Conservation (phyloP, 1,140 invertebrate species). For the Trichoplusia ni region DNA sequence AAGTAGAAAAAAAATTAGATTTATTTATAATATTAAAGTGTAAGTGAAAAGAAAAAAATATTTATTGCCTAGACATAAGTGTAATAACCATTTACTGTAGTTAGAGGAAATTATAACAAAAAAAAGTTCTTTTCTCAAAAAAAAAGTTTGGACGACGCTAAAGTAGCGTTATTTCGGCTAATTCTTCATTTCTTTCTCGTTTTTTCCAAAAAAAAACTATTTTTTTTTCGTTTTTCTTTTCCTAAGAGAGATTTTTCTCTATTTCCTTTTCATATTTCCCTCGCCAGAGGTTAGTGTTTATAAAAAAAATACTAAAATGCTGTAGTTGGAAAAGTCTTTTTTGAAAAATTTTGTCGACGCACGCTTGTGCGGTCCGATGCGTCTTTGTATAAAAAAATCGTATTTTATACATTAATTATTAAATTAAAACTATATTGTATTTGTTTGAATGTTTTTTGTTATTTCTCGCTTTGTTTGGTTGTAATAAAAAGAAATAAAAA, state of each 20-base stretch:
- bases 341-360: slow-evolving; percentile 33
- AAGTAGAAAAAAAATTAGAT: slow-evolving; percentile 30
- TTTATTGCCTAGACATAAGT: slow-evolving; percentile 31
- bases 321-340: slow-evolving; percentile 28
- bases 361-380: slow-evolving; percentile 3
- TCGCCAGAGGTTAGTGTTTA: slow-evolving; percentile 20
- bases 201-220: not conserved
- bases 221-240: not conserved
- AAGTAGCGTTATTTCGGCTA: slow-evolving; percentile 10
- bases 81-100: slow-evolving; percentile 35
- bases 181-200: not conserved
- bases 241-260: slow-evolving; percentile 26
- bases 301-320: slow-evolving; percentile 12
- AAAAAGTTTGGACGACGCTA: not conserved
- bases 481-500: no score
- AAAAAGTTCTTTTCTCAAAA: slow-evolving; percentile 19
- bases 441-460: slow-evolving; percentile 6
- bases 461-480: slow-evolving; percentile 7
- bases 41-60: slow-evolving; percentile 39
- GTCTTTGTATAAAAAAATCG: slow-evolving; percentile 32
- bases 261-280: slow-evolving; percentile 17
- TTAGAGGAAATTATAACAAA: slow-evolving; percentile 24
- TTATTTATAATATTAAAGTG: slow-evolving; percentile 37
- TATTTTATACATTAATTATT: slow-evolving; percentile 41
- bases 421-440: slow-evolving; percentile 27